Percentiles rank a stretch among this genome's conserved stretches.
Conservation (phyloP, 2,888 invertebrate genomes). For the Hemistola chrysoprasaria region DNA sequence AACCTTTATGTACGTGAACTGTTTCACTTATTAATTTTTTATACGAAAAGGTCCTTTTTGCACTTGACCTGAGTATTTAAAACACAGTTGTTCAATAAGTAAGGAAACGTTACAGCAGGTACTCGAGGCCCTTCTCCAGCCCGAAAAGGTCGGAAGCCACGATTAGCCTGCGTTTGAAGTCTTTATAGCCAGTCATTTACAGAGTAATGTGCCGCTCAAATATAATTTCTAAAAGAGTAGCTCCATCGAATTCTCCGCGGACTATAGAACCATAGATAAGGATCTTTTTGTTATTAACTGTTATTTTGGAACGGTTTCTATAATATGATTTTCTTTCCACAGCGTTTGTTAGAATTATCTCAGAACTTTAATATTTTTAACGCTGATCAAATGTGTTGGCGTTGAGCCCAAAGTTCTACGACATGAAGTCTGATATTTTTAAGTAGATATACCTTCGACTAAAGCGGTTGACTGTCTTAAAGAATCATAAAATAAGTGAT, state of each 20-base stretch:
- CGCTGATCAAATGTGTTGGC: too few relatives aligned
- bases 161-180: constrained; percentile 79
- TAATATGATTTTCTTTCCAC: constrained; percentile 13
- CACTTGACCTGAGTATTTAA: constrained; percentile 51
- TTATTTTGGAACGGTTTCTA: constrained; percentile 20
- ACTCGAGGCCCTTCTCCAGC: constrained; percentile 61
- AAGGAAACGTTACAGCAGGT: constrained; percentile 62
- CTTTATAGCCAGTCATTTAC: constrained; percentile 75
- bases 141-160: constrained; percentile 75
- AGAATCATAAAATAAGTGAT: too few relatives aligned
- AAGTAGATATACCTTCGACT: too few relatives aligned
- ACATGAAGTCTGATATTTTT: too few relatives aligned
- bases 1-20: constrained; percentile 22
- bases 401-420: not conserved
- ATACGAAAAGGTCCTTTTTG: constrained; percentile 21
- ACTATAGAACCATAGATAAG: constrained; percentile 27
- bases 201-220: constrained; percentile 72
- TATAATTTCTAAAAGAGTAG: constrained; percentile 71
- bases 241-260: constrained; percentile 42
- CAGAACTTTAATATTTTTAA: constrained; percentile 4
- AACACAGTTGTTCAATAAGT: constrained; percentile 56
- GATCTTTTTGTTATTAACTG: constrained; percentile 28
- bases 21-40: constrained; percentile 25
- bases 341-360: constrained; percentile 15
- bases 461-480: too few relatives aligned